Base-by-base conservation (phyloP, 2,113 vertebrate genomes). In the Ardeotis arabs region DNA sequence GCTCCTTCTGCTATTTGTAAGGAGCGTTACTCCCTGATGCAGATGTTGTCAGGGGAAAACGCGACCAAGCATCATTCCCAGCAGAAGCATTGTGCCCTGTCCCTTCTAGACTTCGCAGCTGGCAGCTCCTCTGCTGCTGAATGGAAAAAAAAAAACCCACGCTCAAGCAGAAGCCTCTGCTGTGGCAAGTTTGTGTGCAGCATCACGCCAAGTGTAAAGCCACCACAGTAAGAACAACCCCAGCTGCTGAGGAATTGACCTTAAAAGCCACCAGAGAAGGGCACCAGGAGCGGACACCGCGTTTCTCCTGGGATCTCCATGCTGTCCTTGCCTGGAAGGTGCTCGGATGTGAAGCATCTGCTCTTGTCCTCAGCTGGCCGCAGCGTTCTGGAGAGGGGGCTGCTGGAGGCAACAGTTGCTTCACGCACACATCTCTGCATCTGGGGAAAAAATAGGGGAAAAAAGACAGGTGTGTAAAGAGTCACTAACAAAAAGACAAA, bases 261-360 rank as follows among this genome's bases (percentile, higher is more conserved):
- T 19, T 21, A 9, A 45, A n/a, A 27, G 70, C 58, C 72, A 25
- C 44, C 31, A 10, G 74, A 33, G 59, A 37, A 49, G 47, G n/a
- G 16, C 9, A 5, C 7, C 11, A 5, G 39, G 80, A n/a, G 18
- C 2, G 13, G 59, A 22, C 1, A 6, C 14, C 3, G 53, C 16
- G 4, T 45, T 50, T 47, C 74, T 79, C 44, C 74, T 20, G 21
- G 8, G 22, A n/a, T 6, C n/a, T 28, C 12, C 4, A 15, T 19
- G 14, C 58, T 23, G 9, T 31, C 29, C 22, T 14, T 6, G 5
- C 15, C 63, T 52, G 56, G 35, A n/a, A 28, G 11, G 9, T 22
- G 31, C 76, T 62, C 39, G 19, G 47, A 12, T 9, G 55, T 5
- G 76, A 37, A 33, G 21, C 27, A n/a, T 37, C 69, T 25, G 41